Percentiles rank a stretch among this genome's conserved stretches.
Conservation (phyloP, 2,113 vertebrate species). For the Psephotus haematonotus region DNA sequence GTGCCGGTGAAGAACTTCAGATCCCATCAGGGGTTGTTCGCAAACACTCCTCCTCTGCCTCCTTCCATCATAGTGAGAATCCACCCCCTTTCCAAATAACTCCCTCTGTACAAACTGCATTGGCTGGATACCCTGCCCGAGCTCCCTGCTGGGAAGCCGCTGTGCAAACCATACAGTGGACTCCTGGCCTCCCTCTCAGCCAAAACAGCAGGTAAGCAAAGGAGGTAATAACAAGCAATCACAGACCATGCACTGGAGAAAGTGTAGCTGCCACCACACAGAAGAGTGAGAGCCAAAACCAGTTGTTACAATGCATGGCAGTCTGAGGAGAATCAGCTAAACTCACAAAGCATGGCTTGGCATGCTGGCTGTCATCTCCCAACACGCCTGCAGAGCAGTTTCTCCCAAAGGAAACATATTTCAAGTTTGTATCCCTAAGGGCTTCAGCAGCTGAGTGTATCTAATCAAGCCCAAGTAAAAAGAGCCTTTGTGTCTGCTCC, state of each 20-base stretch:
- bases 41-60: constrained; percentile 11
- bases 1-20: background rate
- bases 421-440: background rate
- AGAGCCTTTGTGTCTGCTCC: background rate
- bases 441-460: background rate
- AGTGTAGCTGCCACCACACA: background rate
- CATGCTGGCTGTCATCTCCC: background rate
- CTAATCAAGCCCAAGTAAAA: background rate
- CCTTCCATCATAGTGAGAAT: background rate
- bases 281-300: background rate
- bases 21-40: background rate
- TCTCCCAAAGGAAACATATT: background rate
- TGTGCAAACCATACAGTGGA: accelerated
- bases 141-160: background rate
- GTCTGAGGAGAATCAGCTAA: background rate
- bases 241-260: background rate
- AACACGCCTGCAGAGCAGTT: background rate
- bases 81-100: background rate
- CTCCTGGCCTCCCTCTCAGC: background rate
- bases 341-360: accelerated
- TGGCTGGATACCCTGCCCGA: background rate
- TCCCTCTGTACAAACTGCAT: accelerated
- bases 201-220: background rate
- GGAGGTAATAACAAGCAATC: background rate
- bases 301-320: background rate